Base-by-base conservation (phyloP, 2,797 vertebrate species). In the Sebastes iracundus region DNA sequence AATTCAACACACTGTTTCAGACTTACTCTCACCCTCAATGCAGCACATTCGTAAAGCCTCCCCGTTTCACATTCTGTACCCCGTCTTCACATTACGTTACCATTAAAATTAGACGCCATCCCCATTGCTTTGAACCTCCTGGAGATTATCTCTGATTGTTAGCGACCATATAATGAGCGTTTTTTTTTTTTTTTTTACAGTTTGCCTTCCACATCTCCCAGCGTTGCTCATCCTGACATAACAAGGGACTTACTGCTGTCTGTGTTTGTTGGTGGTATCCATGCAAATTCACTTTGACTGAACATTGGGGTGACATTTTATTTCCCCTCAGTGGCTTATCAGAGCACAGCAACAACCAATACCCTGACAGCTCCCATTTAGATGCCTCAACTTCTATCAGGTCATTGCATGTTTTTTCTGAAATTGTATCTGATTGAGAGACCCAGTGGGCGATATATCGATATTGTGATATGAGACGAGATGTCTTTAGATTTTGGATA, bases 21-120 rank as follows among this genome's bases (percentile, higher is more conserved):
- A 94, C 93, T 87, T 91, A 23, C 91, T 77, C 76, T 83, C 35
- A 73, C 87, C 79, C 60, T 90, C 82, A 67, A 32, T 75, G 25
- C 49, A n/a, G 9, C 67, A 92, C 90, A 80, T 92, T 78, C 80
- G 0, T 18, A 74, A 70, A 88, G 67, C 89, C 55, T 81, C 72
- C 14, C 72, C 14, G 25, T 74, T 78, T 75, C 82, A 90, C 91
- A 83, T 93, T 74, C 83, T 75, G 25, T 72, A 35, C 55, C 83
- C 62, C 38, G 38, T 69, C 76, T 72, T 70, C 79, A 75, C 82
- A 69, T 89, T 80, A 20, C 32, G 30, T 78, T 38, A 30, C 59
- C 70, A 76, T 84, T 76, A 69, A 77, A 82, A 60, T 80, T 46
- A 46, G 25, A 82, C 60, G 0, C 42, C 71, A 35, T 62, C 58